phyloP scores from a whole-genome alignment of 2,888 invertebrate genomes.

The Leptinotarsa juncta region DNA sequence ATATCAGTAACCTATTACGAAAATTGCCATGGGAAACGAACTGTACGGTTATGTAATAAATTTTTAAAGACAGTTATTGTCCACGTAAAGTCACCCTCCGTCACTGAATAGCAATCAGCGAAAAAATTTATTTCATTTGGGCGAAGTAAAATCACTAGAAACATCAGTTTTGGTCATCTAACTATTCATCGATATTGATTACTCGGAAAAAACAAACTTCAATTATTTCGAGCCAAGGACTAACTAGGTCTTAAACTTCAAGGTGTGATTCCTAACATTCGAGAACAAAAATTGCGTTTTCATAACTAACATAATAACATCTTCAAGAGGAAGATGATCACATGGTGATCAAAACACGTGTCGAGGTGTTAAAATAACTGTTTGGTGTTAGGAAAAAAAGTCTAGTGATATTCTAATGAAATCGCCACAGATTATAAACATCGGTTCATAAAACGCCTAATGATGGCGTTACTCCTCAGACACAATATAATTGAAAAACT shows the following conservation, averaged over 20 bases:
- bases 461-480: not conserved
- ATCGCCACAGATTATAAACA: no score
- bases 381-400: no score
- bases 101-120: not conserved
- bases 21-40: conserved; percentile 33
- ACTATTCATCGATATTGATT: not conserved
- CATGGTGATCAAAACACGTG: no score
- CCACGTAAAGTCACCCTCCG: not conserved
- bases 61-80: conserved; percentile 30
- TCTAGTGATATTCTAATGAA: no score
- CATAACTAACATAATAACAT: no score
- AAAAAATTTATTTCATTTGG: not conserved
- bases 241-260: no score
- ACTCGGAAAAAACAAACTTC: no score
- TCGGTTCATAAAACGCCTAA: not conserved
- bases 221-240: no score
- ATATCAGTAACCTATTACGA: conserved; percentile 33
- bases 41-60: conserved; percentile 20
- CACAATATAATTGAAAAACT: not conserved
- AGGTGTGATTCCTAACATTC: no score
- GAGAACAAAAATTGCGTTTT: no score
- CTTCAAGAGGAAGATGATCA: no score
- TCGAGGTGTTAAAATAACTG: no score
- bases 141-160: not conserved
- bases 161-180: not conserved